Percentiles rank a stretch among this genome's conserved stretches.
phyloP scores from a whole-genome alignment of 2,888 invertebrate species.

The Gnatocerus cornutus region DNA sequence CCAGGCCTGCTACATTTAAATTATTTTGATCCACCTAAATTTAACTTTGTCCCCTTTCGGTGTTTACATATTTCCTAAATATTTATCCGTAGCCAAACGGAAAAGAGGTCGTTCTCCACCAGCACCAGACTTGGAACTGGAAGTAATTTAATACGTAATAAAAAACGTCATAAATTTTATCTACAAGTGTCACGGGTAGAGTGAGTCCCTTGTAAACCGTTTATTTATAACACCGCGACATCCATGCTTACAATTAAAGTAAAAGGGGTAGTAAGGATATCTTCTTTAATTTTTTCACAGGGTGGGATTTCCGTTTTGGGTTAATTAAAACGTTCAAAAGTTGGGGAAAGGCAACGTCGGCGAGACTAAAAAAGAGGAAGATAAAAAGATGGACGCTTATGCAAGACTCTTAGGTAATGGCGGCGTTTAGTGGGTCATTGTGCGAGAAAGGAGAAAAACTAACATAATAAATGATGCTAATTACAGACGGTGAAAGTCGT shows the following conservation, averaged over 20 bases:
- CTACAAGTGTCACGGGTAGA: slow-evolving; percentile 26
- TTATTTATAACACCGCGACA: slow-evolving; percentile 23
- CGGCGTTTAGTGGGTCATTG: slow-evolving; percentile 1
- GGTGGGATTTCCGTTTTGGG: slow-evolving; percentile 3
- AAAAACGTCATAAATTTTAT: slow-evolving; percentile 44
- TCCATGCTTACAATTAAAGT: slow-evolving; percentile 17
- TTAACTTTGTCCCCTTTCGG: slow-evolving; percentile 14
- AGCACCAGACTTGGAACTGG: slow-evolving; percentile 23
- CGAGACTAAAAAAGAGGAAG: not conserved
- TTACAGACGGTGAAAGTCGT: slow-evolving; percentile 5
- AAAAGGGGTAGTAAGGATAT: slow-evolving; percentile 9
- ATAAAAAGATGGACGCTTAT: slow-evolving; percentile 6
- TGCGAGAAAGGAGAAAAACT: slow-evolving; percentile 5
- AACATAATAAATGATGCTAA: slow-evolving; percentile 7
- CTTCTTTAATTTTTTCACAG: slow-evolving; percentile 11
- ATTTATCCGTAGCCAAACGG: slow-evolving; percentile 13
- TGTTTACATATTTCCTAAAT: slow-evolving; percentile 18
- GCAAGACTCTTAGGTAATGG: not conserved
- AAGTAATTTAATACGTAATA: slow-evolving; percentile 39
- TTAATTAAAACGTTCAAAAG: slow-evolving; percentile 3
- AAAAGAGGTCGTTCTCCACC: slow-evolving; percentile 17
- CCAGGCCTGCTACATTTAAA: not conserved
- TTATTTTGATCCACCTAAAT: not conserved
- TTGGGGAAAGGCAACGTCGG: slow-evolving; percentile 4
- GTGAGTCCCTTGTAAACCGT: slow-evolving; percentile 15